phyloP scores from a whole-genome alignment of 2,797 vertebrate genomes.

The Holocentrus rufus region DNA sequence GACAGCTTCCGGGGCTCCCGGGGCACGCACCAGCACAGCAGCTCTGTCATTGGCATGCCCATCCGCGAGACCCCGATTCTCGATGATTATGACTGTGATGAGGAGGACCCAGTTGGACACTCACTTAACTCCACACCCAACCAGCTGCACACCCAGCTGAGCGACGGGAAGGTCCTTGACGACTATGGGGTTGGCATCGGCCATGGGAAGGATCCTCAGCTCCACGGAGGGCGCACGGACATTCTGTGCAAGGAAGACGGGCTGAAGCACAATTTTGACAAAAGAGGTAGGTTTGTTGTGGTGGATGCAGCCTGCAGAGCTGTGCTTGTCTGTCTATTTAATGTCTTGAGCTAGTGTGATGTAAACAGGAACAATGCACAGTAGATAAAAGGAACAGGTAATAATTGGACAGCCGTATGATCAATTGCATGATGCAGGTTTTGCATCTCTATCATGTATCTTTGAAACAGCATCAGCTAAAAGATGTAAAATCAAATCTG shows the following conservation, averaged over 20 bases:
- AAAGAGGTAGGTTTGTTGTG: constrained; percentile 85
- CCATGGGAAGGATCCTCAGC: constrained; percentile 62
- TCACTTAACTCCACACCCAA: constrained; percentile 75
- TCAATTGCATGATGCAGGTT: constrained; percentile 8
- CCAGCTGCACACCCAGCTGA: constrained; percentile 82
- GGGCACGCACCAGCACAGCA: constrained; percentile 85
- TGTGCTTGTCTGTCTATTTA: not conserved
- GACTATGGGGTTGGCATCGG: constrained; percentile 75
- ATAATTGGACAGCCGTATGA: constrained; percentile 14
- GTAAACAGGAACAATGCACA: not conserved
- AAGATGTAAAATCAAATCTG: constrained; percentile 41
- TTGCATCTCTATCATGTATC: constrained; percentile 19
- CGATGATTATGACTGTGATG: constrained; percentile 94
- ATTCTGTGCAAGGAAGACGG: constrained; percentile 85
- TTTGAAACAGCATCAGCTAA: constrained; percentile 13
- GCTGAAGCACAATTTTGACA: constrained; percentile 87
- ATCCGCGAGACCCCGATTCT: constrained; percentile 97
- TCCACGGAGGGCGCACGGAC: constrained; percentile 78
- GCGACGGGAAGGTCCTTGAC: constrained; percentile 74
- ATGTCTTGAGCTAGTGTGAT: not conserved
- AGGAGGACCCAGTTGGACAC: constrained; percentile 83
- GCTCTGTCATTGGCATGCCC: constrained; percentile 94
- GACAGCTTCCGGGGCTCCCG: constrained; percentile 91
- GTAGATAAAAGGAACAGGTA: not conserved
- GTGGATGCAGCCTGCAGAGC: not conserved